These are phyloP conservation scores for Rhagonycha lutea DNA, from an alignment of 2,888 invertebrate species.

Conservation along the genomic window DNA sequence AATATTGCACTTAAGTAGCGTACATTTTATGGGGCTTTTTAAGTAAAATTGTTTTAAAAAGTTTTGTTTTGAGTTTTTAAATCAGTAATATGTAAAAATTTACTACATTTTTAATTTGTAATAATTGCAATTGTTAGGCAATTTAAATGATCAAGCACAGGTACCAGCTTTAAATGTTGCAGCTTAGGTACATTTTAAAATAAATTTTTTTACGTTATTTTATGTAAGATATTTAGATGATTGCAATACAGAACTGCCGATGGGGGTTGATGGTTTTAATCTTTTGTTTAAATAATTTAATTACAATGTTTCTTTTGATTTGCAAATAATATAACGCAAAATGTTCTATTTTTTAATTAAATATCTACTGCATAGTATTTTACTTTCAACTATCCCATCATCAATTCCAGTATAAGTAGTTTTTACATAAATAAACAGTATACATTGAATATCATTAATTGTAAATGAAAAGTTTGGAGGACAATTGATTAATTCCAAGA, in stretches of 20 bases:
- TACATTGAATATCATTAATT: background rate
- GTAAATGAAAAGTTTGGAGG: background rate
- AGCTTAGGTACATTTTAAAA: background rate
- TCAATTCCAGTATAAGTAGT: background rate
- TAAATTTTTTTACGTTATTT: background rate
- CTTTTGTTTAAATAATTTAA: background rate
- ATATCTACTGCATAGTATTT: background rate
- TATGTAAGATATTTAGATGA: background rate
- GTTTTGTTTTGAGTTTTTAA: background rate
- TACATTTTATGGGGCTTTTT: background rate
- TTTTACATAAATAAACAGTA: background rate
- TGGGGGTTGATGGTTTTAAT: background rate
- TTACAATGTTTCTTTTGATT: background rate
- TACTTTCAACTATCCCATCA: background rate
- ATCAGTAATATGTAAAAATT: background rate
- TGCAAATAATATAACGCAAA: background rate
- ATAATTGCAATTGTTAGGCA: background rate
- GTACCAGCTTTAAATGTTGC: background rate
- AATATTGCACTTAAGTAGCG: background rate
- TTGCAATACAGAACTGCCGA: background rate
- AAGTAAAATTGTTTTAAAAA: background rate
- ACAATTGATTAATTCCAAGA: background rate
- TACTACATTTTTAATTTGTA: background rate
- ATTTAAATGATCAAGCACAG: background rate
- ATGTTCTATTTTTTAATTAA: background rate